Evolutionary conservation across 2,113 vertebrate genomes (phyloP), one percentile per base, ranked within the genome.

Genomic region (human): DNA sequence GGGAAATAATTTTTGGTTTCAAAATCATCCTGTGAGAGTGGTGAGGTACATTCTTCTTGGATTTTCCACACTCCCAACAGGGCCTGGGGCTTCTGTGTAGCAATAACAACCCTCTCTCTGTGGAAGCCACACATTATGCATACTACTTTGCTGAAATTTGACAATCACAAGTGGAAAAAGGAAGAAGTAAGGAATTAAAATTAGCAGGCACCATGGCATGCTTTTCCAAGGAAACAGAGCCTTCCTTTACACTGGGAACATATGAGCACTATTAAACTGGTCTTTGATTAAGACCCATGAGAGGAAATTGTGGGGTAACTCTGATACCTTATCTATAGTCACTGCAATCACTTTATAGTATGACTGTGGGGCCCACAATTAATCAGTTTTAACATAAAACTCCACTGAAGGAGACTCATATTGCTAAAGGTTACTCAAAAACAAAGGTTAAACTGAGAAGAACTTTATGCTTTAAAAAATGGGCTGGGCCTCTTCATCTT

Each of bases 1-100:
- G 98, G 30, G 73, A 97, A 97, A 96, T 66, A 22, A 64, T 35
- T 55, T n/a, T 61, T 38, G 9, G 18, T 59, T 92, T 92, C 30
- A 64, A 35, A 64, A 61, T 78, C 84, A 78, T 72, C 43, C 78
- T 40, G 30, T 38, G n/a, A 55, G 52, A 72, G 75, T 72, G 55
- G 68, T 22, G 5, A 9, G 30, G 80, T 73, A 17, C 25, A 22
- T 85, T 66, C 72, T 64, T 72, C 72, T 55, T 64, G 38, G 32
- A 78, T 89, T 64, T 84, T 10, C 50, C 61, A 14, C 7, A 68
- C 48, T 83, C 61, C 84, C 25, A 22, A 10, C 25, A 66, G 68
- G 72, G 38, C 55, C 13, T 75, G 27, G 22, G 32, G 9, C 45
- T 38, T 91, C 72, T 55, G 35, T 48, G 40, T 38, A 73, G 79